A percentile compares a stretch with the other conserved stretches of the same genome.
Evolutionary conservation across 2,797 vertebrate species (phyloP).

Genomic region (Lepidocolaptes lacrymiger): DNA sequence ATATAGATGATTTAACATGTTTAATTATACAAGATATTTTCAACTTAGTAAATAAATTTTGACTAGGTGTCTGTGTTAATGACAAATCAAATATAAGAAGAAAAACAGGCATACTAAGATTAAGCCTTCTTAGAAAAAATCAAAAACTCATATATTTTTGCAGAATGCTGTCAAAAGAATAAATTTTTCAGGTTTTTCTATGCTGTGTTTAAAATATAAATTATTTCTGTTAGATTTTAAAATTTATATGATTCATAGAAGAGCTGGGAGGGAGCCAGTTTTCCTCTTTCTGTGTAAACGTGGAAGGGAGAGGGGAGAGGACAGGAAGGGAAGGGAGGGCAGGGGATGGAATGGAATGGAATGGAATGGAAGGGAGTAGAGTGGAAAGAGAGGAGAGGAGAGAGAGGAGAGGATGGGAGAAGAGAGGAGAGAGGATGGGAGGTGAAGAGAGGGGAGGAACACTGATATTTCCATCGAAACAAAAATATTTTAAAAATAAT

Average conservation of each 20-base stretch:
- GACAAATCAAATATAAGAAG: background rate
- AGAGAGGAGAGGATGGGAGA: too few species aligned
- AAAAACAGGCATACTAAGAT: background rate
- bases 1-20: background rate
- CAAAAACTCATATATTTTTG: background rate
- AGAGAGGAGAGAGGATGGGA: background rate
- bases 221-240: background rate
- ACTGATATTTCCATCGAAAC: background rate
- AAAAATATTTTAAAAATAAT: background rate
- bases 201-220: background rate
- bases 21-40: background rate
- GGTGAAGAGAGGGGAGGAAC: rapidly evolving
- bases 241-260: background rate
- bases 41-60: background rate
- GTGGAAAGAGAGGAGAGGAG: background rate
- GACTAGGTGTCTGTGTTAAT: background rate
- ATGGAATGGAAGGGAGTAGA: too few species aligned
- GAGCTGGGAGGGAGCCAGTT: background rate
- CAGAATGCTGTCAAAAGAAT: background rate
- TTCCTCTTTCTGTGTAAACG: background rate
- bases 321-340: background rate
- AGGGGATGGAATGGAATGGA: too few species aligned
- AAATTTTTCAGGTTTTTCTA: background rate
- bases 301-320: background rate
- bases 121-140: background rate